Evolutionary conservation across 2,888 invertebrate species (phyloP).

Genomic region (Melanostoma scalare): DNA sequence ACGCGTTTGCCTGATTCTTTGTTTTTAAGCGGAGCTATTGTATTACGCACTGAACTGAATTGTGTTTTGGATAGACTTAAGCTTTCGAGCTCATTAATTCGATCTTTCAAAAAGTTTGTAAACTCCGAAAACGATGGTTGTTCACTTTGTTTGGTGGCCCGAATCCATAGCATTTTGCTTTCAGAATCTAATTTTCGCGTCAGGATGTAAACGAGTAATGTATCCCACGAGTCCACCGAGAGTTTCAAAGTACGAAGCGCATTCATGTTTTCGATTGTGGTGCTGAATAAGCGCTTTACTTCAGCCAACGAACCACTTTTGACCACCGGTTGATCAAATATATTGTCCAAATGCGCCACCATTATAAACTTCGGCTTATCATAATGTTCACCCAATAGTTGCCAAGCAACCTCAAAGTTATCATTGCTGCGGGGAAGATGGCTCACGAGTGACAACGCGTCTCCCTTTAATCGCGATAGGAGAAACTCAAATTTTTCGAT

Average conservation of each 20-base stretch:
- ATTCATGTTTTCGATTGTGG: conserved; percentile 26
- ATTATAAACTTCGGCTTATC: too few relatives aligned
- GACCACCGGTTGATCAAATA: conserved; percentile 34
- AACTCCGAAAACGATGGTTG: background rate
- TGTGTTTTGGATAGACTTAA: conserved; percentile 2
- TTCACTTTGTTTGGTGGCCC: background rate
- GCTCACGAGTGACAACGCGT: too few relatives aligned
- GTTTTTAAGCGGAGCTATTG: background rate
- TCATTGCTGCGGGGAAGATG: too few relatives aligned
- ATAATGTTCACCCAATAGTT: too few relatives aligned
- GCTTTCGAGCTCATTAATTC: conserved; percentile 31
- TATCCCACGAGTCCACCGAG: conserved; percentile 27
- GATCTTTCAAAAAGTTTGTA: background rate
- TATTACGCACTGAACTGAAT: background rate
- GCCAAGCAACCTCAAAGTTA: too few relatives aligned
- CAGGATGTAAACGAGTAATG: conserved; percentile 14
- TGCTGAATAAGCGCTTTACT: conserved; percentile 17
- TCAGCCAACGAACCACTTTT: conserved; percentile 17
- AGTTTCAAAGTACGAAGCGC: conserved; percentile 32
- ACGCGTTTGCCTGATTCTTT: conserved; percentile 16
- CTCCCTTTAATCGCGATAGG: too few relatives aligned
- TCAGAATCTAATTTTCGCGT: conserved; percentile 34
- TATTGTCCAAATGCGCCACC: too few relatives aligned
- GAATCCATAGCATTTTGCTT: conserved; percentile 30
- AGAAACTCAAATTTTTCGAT: too few relatives aligned